Evolutionary conservation across 2,113 vertebrate species (phyloP).

Genomic region (Aldabrachelys gigantea): DNA sequence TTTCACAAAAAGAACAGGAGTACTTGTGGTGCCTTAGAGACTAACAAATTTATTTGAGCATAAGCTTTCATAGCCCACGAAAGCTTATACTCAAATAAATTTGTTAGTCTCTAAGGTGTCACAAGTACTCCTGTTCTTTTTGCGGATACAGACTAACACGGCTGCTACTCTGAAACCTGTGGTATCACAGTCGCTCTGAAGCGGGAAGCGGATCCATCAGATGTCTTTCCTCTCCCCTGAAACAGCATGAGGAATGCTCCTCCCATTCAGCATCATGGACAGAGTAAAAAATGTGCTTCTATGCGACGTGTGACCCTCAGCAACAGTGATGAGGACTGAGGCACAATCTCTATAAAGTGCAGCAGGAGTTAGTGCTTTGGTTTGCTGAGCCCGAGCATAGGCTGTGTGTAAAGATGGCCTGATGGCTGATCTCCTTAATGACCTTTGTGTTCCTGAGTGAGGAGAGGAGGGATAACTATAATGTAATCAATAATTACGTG

Average conservation of each 20-base stretch:
- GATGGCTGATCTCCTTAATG: background rate
- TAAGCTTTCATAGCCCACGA: too few relatives aligned
- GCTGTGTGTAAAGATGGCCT: background rate
- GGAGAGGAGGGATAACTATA: slow-evolving; percentile 32
- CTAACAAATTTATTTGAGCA: too few relatives aligned
- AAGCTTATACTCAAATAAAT: too few relatives aligned
- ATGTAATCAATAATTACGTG: background rate
- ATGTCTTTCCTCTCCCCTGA: background rate
- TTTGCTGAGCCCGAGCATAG: background rate
- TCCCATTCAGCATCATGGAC: background rate
- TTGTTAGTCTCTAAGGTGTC: too few relatives aligned
- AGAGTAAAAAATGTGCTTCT: background rate
- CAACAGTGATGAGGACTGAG: background rate
- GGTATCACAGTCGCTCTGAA: background rate
- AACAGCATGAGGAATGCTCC: background rate
- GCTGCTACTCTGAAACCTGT: too few relatives aligned
- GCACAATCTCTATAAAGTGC: rapidly evolving
- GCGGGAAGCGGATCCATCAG: background rate
- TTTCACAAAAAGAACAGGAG: background rate
- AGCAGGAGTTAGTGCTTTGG: background rate
- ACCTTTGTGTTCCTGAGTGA: slow-evolving; percentile 1
- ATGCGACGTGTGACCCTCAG: background rate
- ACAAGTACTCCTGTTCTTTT: too few relatives aligned
- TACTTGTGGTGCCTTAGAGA: too few relatives aligned
- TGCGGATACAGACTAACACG: too few relatives aligned